Conservation (phyloP, 2,888 invertebrate genomes). For the Hanleya hanleyi region DNA sequence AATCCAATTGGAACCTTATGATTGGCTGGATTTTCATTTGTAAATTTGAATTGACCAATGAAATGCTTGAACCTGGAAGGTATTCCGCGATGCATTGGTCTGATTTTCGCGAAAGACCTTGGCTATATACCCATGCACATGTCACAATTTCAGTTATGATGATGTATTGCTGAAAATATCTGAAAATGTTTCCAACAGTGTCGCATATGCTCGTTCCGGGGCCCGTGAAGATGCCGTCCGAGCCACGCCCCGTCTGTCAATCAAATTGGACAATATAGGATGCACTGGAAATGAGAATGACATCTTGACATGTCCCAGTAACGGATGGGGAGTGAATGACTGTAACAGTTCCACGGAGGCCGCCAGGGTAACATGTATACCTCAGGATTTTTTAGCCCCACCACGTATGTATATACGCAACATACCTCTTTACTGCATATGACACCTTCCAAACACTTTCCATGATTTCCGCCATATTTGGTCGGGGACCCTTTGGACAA, state of each 20-base stretch:
- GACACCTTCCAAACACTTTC: background rate
- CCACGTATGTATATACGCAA: slow-evolving; percentile 27
- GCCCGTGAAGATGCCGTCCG: background rate
- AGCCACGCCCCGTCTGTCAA: slow-evolving; percentile 22
- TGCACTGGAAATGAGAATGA: slow-evolving; percentile 78
- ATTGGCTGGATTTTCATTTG: background rate
- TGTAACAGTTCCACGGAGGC: slow-evolving; percentile 50
- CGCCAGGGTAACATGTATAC: slow-evolving; percentile 51
- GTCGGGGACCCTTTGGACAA: too few relatives aligned
- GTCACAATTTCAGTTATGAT: too few relatives aligned
- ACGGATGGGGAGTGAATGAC: slow-evolving; percentile 40
- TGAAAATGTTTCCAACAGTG: too few relatives aligned
- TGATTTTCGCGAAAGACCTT: background rate
- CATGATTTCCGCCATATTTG: too few relatives aligned
- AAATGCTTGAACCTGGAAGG: background rate
- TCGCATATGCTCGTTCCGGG: background rate
- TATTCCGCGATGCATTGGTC: background rate
- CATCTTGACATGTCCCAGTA: slow-evolving; percentile 77
- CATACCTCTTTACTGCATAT: background rate
- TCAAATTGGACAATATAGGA: slow-evolving; percentile 59
- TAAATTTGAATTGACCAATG: background rate
- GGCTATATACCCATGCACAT: too few relatives aligned
- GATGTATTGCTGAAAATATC: too few relatives aligned
- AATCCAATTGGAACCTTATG: background rate
- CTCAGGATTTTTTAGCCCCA: slow-evolving; percentile 24